Evolutionary conservation across 2,113 vertebrate species (phyloP).

Genomic region (Poeciliopsis turrubarensis): DNA sequence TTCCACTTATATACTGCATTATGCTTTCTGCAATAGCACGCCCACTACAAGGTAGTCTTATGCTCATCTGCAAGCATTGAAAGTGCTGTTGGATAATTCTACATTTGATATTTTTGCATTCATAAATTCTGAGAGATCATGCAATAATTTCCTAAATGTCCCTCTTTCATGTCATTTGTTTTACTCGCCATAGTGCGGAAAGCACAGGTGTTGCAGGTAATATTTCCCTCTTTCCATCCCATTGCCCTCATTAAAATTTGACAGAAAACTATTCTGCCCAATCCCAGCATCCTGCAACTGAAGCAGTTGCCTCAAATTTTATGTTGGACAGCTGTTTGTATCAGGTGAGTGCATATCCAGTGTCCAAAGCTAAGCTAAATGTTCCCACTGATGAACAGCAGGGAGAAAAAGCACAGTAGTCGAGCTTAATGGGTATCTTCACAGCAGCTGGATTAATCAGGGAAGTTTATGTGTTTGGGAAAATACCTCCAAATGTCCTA

Average conservation of each 20-base stretch:
- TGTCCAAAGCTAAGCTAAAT: no score
- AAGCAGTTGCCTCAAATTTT: slow-evolving; percentile 5
- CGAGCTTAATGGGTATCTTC: slow-evolving; percentile 3
- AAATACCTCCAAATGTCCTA: slow-evolving; percentile 2
- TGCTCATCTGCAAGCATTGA: background rate
- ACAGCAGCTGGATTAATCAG: slow-evolving; percentile 20
- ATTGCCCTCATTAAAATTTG: background rate
- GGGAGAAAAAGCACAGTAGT: slow-evolving; percentile 2
- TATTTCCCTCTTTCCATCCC: background rate
- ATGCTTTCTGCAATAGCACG: background rate
- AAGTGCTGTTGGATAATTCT: background rate
- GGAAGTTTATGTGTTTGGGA: slow-evolving; percentile 8
- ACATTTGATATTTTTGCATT: background rate
- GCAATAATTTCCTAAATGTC: background rate
- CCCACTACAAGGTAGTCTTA: background rate
- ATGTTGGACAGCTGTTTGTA: slow-evolving; percentile 9
- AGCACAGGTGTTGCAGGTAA: slow-evolving; percentile 1
- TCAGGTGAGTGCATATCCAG: background rate
- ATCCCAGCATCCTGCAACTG: background rate
- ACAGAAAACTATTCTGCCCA: background rate
- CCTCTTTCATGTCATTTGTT: background rate
- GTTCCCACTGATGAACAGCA: background rate
- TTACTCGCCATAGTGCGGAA: background rate
- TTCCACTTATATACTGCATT: background rate
- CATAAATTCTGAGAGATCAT: background rate